Evolutionary conservation across 1,140 invertebrate species (phyloP).

Genomic region (Cephus cinctus): DNA sequence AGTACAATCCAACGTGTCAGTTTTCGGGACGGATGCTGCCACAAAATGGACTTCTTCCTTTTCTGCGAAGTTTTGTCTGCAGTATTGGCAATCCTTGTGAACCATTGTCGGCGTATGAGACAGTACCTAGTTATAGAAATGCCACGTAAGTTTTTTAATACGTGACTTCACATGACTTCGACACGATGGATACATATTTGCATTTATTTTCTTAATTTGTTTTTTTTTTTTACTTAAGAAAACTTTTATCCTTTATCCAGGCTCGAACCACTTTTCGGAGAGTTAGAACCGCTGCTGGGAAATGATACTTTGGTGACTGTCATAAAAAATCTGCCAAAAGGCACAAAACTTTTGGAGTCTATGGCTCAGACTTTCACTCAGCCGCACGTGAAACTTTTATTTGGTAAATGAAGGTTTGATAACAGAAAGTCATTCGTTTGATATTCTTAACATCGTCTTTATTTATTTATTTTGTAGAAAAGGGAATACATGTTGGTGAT

Average conservation of each 20-base stretch:
- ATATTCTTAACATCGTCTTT: constrained; percentile 8
- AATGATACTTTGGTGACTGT: constrained; percentile 54
- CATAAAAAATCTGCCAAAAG: constrained; percentile 58
- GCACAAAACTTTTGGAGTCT: constrained; percentile 60
- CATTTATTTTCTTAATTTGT: too few species aligned
- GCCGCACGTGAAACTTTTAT: constrained; percentile 59
- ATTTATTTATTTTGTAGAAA: constrained; percentile 44
- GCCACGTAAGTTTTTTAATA: constrained; percentile 57
- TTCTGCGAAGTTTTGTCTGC: constrained; percentile 67
- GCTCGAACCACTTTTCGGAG: constrained; percentile 48
- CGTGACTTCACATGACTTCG: background rate
- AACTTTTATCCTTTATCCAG: constrained; percentile 28
- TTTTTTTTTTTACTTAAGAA: background rate
- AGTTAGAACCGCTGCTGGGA: constrained; percentile 51
- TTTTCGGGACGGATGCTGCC: constrained; percentile 65
- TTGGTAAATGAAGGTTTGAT: constrained; percentile 56
- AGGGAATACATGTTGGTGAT: constrained; percentile 55
- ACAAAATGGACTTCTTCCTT: constrained; percentile 61
- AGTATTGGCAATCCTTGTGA: constrained; percentile 64
- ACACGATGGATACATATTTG: too few species aligned
- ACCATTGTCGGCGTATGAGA: constrained; percentile 58
- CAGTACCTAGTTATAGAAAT: constrained; percentile 61
- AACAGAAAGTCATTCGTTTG: background rate
- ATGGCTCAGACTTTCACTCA: constrained; percentile 62
- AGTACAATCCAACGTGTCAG: constrained; percentile 60